phyloP scores from a whole-genome alignment of 2,113 vertebrate species.

The Ctenodactylus gundi region DNA sequence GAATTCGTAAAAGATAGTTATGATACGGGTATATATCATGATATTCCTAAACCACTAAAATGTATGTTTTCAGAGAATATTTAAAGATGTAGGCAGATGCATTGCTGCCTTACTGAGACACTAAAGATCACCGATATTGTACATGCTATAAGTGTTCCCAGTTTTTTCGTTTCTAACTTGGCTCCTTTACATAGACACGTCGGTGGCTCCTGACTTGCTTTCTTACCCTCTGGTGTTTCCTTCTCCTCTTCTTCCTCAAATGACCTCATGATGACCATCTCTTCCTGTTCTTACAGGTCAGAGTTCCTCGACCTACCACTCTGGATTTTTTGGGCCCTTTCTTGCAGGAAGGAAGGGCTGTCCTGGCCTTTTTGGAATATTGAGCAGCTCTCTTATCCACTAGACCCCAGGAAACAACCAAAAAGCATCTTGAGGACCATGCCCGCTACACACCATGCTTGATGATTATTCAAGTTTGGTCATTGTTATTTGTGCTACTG shows the following conservation, averaged over 20 bases:
- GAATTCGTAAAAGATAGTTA: not conserved
- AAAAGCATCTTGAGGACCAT: not conserved
- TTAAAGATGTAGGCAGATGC: not conserved
- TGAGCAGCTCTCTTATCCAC: not conserved
- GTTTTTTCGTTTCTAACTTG: not conserved
- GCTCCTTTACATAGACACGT: not conserved
- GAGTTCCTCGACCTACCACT: not conserved
- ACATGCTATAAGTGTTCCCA: not conserved
- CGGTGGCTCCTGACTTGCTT: not conserved
- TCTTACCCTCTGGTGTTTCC: not conserved
- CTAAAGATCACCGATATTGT: not conserved
- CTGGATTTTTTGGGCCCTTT: not conserved
- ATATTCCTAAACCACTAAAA: not conserved
- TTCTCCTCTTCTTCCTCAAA: not conserved
- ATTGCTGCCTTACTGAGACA: not conserved
- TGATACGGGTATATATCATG: not conserved
- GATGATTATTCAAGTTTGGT: not conserved
- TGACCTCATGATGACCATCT: not conserved
- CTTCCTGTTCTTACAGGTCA: not conserved
- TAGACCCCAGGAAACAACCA: too few species aligned
- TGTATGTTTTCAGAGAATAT: not conserved
- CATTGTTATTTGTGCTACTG: not conserved
- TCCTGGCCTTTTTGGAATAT: not conserved
- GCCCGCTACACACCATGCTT: not conserved
- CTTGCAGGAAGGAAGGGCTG: not conserved